phyloP scores from a whole-genome alignment of 1,140 invertebrate species.

The Contarinia nasturtii region DNA sequence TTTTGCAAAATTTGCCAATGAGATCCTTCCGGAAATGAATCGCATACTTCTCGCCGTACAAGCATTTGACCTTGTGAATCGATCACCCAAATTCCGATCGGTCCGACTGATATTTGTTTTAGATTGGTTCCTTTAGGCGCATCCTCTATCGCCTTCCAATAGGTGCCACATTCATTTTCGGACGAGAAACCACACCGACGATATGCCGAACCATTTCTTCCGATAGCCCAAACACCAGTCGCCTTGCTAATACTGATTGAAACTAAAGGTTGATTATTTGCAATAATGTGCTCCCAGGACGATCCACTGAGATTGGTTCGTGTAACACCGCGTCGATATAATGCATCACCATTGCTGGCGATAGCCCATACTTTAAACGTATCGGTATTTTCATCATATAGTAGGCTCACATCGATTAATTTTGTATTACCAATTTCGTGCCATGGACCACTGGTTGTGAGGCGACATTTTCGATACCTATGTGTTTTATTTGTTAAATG shows the following conservation, averaged over 20 bases:
- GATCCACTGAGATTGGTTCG: conserved; percentile 42
- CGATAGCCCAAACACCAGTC: conserved; percentile 66
- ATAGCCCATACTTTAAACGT: conserved; percentile 52
- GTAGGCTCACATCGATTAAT: conserved; percentile 50
- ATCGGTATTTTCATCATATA: conserved; percentile 5
- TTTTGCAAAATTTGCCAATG: conserved; percentile 44
- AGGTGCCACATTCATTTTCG: conserved; percentile 39
- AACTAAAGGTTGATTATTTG: conserved; percentile 53
- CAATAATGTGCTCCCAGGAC: conserved; percentile 58
- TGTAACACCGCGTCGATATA: conserved; percentile 58
- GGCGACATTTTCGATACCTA: conserved; percentile 51
- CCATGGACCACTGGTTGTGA: conserved; percentile 75
- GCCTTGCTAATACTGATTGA: conserved; percentile 48
- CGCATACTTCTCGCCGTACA: conserved; percentile 43
- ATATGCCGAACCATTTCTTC: conserved; percentile 66
- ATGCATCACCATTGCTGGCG: conserved; percentile 60
- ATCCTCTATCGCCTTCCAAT: conserved; percentile 18
- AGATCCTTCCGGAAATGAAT: conserved; percentile 50
- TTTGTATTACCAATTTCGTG: conserved; percentile 64
- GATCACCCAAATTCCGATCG: conserved; percentile 47
- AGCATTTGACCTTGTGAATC: conserved; percentile 39
- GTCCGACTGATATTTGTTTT: conserved; percentile 54
- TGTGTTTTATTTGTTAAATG: too few species aligned
- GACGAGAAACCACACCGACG: conserved; percentile 46
- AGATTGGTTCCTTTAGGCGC: conserved; percentile 36